Conservation (phyloP, 2,888 invertebrate genomes). For the Biston stratarius region DNA sequence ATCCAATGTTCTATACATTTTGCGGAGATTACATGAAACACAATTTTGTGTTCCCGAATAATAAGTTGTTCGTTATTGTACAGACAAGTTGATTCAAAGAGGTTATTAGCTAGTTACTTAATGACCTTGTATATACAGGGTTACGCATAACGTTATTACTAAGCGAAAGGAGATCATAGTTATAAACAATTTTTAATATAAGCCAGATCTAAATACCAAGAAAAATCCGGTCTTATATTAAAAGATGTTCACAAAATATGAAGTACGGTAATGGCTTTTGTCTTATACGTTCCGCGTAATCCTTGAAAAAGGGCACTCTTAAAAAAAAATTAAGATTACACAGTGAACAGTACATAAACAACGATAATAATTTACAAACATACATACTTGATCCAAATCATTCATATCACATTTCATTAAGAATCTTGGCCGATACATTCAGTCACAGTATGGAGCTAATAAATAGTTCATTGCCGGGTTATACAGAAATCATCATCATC, state of each 20-base stretch:
- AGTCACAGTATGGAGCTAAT: conserved; percentile 2
- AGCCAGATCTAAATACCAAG: not conserved
- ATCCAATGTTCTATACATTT: too few relatives aligned
- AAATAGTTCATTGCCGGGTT: too few relatives aligned
- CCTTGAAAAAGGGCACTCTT: not conserved
- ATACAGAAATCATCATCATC: too few relatives aligned
- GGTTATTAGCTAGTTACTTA: too few relatives aligned
- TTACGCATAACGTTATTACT: too few relatives aligned
- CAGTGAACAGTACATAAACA: conserved; percentile 54
- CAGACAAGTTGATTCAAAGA: too few relatives aligned
- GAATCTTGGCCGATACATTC: conserved; percentile 58
- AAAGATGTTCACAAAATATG: not conserved
- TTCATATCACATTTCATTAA: conserved; percentile 59
- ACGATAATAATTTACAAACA: conserved; percentile 50
- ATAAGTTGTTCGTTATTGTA: too few relatives aligned
- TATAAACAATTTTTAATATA: too few relatives aligned
- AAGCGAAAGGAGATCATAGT: too few relatives aligned
- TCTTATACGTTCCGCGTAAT: not conserved
- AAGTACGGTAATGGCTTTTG: not conserved
- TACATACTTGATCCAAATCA: conserved; percentile 50
- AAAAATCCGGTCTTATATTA: not conserved
- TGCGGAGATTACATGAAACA: too few relatives aligned
- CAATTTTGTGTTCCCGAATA: too few relatives aligned
- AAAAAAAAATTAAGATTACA: conserved; percentile 50
- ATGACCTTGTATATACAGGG: too few relatives aligned